These are phyloP conservation scores for Melikaiella ostensackeni DNA, from an alignment of 2,888 invertebrate genomes.

Conservation along the genomic window DNA sequence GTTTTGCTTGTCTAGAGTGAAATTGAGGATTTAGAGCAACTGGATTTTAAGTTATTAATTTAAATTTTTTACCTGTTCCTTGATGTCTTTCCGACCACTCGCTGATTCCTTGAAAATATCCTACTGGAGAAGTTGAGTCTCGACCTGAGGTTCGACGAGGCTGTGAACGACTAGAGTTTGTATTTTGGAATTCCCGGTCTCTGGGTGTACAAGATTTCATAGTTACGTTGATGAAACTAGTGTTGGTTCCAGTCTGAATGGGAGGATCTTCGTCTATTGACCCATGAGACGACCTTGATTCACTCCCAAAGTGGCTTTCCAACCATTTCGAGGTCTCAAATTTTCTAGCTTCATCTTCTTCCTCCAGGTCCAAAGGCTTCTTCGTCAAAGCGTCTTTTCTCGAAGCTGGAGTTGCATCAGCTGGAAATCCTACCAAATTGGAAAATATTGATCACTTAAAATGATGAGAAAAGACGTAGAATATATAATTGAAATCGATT, in stretches of 20 bases:
- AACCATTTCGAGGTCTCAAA: conserved; percentile 95
- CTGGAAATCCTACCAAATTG: conserved; percentile 65
- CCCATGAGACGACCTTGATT: conserved; percentile 87
- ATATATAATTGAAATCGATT: too few relatives aligned
- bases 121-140: conserved; percentile 69
- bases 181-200: conserved; percentile 54
- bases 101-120: conserved; percentile 86
- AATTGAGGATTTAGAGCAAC: not conserved
- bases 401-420: conserved; percentile 77
- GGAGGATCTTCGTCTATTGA: conserved; percentile 83
- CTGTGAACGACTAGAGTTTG: conserved; percentile 66
- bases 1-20: conserved; percentile 59
- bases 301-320: conserved; percentile 93
- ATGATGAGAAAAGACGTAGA: too few relatives aligned
- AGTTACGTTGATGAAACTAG: conserved; percentile 87
- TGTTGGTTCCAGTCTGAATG: conserved; percentile 81
- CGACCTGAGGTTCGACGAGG: conserved; percentile 64
- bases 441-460: not conserved
- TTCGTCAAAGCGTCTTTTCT: conserved; percentile 90
- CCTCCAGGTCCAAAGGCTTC: conserved; percentile 89
- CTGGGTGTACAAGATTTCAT: conserved; percentile 81
- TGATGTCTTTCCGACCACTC: conserved; percentile 86
- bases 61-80: conserved; percentile 55
- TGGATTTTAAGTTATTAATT: not conserved
- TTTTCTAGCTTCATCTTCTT: conserved; percentile 93